These are phyloP conservation scores for Apamea monoglypha DNA, from an alignment of 2,888 invertebrate genomes.

Conservation along the genomic window DNA sequence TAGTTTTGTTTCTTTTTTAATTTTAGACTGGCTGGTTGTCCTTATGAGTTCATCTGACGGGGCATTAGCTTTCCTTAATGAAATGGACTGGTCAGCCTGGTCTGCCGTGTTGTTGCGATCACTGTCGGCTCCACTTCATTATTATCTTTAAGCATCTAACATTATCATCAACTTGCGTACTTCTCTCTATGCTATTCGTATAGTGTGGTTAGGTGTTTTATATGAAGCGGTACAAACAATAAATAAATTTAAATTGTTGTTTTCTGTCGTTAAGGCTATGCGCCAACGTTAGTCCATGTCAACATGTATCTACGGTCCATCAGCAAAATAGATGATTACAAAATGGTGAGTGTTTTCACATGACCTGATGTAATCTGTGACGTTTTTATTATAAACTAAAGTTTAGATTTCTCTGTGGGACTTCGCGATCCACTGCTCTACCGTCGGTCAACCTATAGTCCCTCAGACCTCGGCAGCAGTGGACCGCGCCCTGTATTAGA, in stretches of 20 bases:
- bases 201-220: constrained; percentile 57
- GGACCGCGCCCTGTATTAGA: constrained; percentile 50
- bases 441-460: constrained; percentile 31
- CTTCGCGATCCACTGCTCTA: constrained; percentile 50
- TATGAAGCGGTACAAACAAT: constrained; percentile 72
- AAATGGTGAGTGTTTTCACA: constrained; percentile 96
- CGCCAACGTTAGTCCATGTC: constrained; percentile 96
- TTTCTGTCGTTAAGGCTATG: constrained; percentile 92
- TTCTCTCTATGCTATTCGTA: constrained; percentile 50
- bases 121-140: constrained; percentile 74
- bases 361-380: constrained; percentile 71
- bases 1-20: constrained; percentile 71
- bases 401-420: constrained; percentile 67
- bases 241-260: constrained; percentile 75
- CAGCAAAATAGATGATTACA: constrained; percentile 99
- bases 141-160: constrained; percentile 79
- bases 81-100: constrained; percentile 69
- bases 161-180: constrained; percentile 77
- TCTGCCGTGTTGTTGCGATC: neutral
- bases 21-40: constrained; percentile 81
- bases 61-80: constrained; percentile 78
- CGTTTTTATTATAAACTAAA: constrained; percentile 85
- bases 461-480: constrained; percentile 48
- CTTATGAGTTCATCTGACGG: constrained; percentile 77
- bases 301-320: constrained; percentile 99